Conservation (phyloP, 37 sponge, comb jelly and placozoan genomes). For the Bolinopsis microptera region DNA sequence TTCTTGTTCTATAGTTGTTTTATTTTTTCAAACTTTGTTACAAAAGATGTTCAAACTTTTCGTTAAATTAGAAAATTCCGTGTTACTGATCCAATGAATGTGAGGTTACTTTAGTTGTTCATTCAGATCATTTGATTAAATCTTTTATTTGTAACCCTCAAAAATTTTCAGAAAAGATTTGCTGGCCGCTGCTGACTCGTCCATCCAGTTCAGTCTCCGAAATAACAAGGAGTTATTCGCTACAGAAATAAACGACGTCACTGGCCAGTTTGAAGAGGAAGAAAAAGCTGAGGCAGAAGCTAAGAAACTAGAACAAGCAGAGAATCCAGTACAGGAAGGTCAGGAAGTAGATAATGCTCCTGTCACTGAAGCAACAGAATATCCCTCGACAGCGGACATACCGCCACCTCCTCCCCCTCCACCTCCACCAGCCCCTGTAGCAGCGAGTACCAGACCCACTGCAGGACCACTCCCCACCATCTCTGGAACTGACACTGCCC, state of each 20-base stretch:
- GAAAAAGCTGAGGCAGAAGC: constrained; percentile 45
- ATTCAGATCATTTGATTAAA: too few species aligned
- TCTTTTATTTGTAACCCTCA: too few species aligned
- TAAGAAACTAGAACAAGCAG: constrained; percentile 27
- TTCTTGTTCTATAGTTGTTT: too few species aligned
- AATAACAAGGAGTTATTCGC: constrained; percentile 36
- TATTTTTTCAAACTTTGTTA: too few species aligned
- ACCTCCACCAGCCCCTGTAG: constrained; percentile 13
- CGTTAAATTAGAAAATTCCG: too few species aligned
- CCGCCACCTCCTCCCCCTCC: constrained; percentile 32
- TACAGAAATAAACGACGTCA: neutral
- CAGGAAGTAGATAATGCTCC: neutral
- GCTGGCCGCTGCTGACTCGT: neutral
- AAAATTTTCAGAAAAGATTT: constrained; percentile 63
- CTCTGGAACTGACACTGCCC: constrained; percentile 49
- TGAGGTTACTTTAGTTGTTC: too few species aligned
- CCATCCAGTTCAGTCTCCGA: constrained; percentile 53
- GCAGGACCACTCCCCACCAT: neutral
- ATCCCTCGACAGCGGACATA: too few species aligned
- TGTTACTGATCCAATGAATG: too few species aligned
- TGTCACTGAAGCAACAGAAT: neutral
- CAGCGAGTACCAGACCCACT: neutral
- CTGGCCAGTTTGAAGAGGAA: constrained; percentile 29
- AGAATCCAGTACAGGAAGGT: neutral
- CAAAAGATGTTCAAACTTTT: too few species aligned